phyloP scores from a whole-genome alignment of 2,797 vertebrate species.

The Zalophus californianus region DNA sequence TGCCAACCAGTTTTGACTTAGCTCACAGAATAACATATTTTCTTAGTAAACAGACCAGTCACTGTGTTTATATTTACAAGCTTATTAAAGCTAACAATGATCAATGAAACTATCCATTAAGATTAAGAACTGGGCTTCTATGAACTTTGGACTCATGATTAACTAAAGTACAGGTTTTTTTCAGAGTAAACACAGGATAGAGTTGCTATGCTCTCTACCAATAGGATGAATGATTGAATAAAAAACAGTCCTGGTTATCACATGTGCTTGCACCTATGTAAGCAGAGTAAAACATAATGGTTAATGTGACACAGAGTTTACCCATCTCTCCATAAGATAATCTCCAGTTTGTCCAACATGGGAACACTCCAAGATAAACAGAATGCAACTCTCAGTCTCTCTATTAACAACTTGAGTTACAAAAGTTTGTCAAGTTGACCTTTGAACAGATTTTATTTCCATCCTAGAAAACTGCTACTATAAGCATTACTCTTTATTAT shows the following conservation, averaged over 20 bases:
- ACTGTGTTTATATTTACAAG: background rate
- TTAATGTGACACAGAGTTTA: background rate
- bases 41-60: background rate
- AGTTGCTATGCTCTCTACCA: background rate
- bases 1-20: background rate
- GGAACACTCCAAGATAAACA: background rate
- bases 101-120: background rate
- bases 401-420: background rate
- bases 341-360: background rate
- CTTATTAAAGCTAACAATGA: background rate
- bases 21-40: background rate
- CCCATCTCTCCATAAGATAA: background rate
- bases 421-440: background rate
- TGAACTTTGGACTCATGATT: background rate
- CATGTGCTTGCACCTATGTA: background rate
- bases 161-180: background rate
- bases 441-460: constrained; percentile 42
- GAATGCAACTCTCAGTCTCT: background rate
- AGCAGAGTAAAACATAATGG: background rate
- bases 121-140: background rate
- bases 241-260: background rate
- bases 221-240: background rate
- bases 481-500: background rate
- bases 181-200: background rate
- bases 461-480: background rate